phyloP scores from a whole-genome alignment of 1,140 invertebrate genomes.

The Neodiprion pinetum region DNA sequence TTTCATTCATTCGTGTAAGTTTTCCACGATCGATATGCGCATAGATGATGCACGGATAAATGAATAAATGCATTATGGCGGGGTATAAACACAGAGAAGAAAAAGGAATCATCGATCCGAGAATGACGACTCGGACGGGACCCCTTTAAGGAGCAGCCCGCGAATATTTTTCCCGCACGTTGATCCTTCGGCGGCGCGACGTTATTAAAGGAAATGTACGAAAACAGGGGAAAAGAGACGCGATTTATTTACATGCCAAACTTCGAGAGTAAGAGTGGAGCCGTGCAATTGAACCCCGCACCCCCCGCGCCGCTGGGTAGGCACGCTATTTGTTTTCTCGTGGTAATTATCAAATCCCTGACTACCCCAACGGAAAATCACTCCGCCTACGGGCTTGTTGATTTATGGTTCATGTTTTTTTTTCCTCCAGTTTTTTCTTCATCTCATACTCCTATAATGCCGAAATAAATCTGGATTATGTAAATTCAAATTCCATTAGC shows the following conservation, averaged over 20 bases:
- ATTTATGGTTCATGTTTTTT: neutral
- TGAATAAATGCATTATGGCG: neutral
- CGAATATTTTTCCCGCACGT: too few relatives aligned
- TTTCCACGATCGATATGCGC: too few relatives aligned
- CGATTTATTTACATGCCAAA: neutral
- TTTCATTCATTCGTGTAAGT: too few relatives aligned
- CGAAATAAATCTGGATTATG: constrained; percentile 15
- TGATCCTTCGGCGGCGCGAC: neutral
- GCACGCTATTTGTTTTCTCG: neutral
- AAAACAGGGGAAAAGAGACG: neutral
- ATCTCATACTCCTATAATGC: constrained; percentile 8
- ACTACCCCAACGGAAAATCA: constrained; percentile 7
- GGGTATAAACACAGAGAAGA: too few relatives aligned
- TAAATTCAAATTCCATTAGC: constrained; percentile 2
- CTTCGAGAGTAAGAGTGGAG: neutral
- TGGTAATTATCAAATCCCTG: constrained; percentile 2
- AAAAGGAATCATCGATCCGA: too few relatives aligned
- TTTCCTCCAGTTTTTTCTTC: neutral
- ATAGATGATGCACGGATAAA: neutral
- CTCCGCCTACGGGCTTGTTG: constrained; percentile 7
- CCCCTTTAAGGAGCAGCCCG: too few relatives aligned
- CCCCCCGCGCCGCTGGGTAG: neutral
- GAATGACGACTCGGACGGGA: too few relatives aligned
- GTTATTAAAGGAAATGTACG: neutral
- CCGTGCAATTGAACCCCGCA: neutral